Evolutionary conservation across 2,888 invertebrate species (phyloP), one percentile per base, ranked within the genome.

Genomic region (Plutella xylostella): DNA sequence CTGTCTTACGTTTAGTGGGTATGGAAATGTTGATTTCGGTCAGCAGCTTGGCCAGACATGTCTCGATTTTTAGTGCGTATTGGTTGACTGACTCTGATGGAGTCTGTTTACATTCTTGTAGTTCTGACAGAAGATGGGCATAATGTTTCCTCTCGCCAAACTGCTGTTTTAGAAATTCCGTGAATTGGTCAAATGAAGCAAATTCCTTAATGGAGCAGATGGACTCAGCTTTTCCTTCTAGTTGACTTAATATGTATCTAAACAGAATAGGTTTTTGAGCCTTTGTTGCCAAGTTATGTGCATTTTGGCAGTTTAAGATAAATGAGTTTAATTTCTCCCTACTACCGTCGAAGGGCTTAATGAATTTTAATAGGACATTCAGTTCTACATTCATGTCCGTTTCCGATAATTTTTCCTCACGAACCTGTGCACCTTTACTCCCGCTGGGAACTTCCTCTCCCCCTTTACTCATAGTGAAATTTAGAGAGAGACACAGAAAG

Each of bases 121-220:
- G 34, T 1, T 59, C 57, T 0, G 50, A 49, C 2, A 57, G 33
- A 0, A 61, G 42, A 37, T 58, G 56, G 2, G 57, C 40, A 22
- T 54, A 56, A 17, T 57, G 55, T 47, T 59, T 59, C 0, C 51
- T 17, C 5, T 56, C 57, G 18, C 54, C 48, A 28, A 60, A 60
- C 39, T 57, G 57, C 0, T 49, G 55, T 46, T 57, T 58, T 4
- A 56, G 43, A 18, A 58, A 60, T 2, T 56, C 51, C 42, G 54
- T 54, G 0, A 58, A 28, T 43, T 55, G 55, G n/a, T n/a, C n/a
- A n/a, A n/a, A n/a, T n/a, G n/a, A n/a, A n/a, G n/a, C 25, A 11
- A 25, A 25, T 25, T 25, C 25, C 11, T 25, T 25, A 7, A 25
- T 25, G 6, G 25, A 25, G 11, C 25, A 25, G 11, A 11, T 11